Evolutionary conservation across 2,888 invertebrate genomes (phyloP).

Genomic region (Agrochola lota): DNA sequence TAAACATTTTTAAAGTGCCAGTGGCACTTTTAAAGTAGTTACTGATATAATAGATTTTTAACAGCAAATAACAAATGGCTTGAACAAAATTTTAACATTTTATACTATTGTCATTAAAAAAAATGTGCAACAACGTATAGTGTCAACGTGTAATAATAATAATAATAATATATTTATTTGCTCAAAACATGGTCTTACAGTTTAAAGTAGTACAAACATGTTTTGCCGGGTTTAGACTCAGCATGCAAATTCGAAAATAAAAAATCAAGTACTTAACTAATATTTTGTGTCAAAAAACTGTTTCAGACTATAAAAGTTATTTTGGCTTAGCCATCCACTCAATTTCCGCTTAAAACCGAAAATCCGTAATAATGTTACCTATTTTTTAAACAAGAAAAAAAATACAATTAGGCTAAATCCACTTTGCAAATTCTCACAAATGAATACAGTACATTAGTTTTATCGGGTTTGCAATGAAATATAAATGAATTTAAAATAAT

Average conservation of each 20-base stretch:
- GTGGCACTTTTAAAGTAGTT: constrained; percentile 1
- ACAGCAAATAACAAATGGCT: constrained; percentile 9
- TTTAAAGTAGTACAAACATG: too few relatives aligned
- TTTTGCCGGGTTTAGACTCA: too few relatives aligned
- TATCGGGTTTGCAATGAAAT: not conserved
- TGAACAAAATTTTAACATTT: constrained; percentile 15
- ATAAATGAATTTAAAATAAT: constrained; percentile 6
- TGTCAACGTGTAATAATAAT: constrained; percentile 12
- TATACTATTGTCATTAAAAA: constrained; percentile 13
- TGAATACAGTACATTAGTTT: not conserved
- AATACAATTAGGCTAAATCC: not conserved
- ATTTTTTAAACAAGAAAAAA: constrained; percentile 4
- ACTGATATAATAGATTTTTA: not conserved
- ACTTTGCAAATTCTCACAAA: constrained; percentile 9
- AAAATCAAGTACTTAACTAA: too few relatives aligned
- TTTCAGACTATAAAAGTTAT: too few relatives aligned
- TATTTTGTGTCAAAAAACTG: too few relatives aligned
- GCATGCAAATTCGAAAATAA: too few relatives aligned
- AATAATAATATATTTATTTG: too few relatives aligned
- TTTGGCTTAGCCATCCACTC: too few relatives aligned
- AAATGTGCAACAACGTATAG: constrained; percentile 18
- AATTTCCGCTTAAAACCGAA: too few relatives aligned
- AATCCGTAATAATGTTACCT: too few relatives aligned
- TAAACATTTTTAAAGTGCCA: not conserved
- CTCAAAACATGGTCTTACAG: too few relatives aligned